A percentile compares a stretch with the other conserved stretches of the same genome.
phyloP scores from a whole-genome alignment of 2,113 vertebrate species.

The Cinclus mexicanus region DNA sequence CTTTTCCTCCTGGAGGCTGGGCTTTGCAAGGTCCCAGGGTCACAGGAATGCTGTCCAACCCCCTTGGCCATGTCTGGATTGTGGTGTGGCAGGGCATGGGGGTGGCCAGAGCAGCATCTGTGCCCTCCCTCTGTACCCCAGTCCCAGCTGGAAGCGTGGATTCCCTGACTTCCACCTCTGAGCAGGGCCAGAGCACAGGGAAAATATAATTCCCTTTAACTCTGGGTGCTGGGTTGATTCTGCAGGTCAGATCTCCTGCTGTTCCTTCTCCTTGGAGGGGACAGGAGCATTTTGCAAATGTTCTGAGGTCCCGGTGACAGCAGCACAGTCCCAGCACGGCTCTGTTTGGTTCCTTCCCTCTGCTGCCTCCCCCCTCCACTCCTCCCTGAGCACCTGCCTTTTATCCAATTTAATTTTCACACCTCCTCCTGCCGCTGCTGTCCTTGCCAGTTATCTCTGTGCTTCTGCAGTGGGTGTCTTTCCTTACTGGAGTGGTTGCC shows the following conservation, averaged over 20 bases:
- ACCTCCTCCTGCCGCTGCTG: conserved; percentile 13
- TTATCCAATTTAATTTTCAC: conserved; percentile 68
- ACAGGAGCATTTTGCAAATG: neutral
- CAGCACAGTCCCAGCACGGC: neutral
- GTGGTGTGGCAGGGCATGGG: neutral
- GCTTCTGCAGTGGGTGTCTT: neutral
- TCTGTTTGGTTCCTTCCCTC: neutral
- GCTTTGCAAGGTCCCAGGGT: neutral
- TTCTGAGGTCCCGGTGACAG: neutral
- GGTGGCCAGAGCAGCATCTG: neutral
- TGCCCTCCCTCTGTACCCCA: neutral
- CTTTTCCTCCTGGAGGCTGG: neutral
- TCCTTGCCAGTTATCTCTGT: neutral
- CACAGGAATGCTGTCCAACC: neutral
- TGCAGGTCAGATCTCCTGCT: neutral
- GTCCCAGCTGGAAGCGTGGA: accelerated
- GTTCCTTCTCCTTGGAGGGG: neutral
- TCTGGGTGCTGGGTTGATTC: neutral
- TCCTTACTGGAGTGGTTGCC: neutral
- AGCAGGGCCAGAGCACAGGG: neutral
- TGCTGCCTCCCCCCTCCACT: neutral
- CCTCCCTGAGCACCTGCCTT: conserved; percentile 39
- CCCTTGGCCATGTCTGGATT: accelerated
- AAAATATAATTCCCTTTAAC: accelerated
- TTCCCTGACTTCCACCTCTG: neutral